These are phyloP conservation scores for Drosophila merina DNA, from an alignment of 2,888 invertebrate genomes.

Conservation along the genomic window DNA sequence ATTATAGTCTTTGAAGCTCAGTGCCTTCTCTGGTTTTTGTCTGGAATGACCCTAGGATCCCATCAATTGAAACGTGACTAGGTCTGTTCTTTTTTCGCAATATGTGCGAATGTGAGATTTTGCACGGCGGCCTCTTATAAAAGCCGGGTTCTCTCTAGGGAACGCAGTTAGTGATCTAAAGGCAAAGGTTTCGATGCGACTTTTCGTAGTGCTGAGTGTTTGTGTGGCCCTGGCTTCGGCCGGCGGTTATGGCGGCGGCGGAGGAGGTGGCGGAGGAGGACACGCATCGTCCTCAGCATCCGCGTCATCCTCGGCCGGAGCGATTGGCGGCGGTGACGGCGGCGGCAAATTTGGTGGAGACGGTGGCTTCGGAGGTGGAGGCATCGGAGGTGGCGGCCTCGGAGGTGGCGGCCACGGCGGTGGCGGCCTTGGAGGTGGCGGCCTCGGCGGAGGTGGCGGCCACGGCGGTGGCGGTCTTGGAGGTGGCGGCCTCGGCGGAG, in stretches of 20 bases:
- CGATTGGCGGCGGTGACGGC: conserved; percentile 17
- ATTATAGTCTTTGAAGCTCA: background rate
- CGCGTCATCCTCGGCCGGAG: conserved; percentile 11
- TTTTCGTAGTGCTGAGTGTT: conserved; percentile 69
- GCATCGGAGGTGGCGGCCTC: background rate
- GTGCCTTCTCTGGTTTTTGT: conserved; percentile 24
- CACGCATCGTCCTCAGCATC: conserved; percentile 48
- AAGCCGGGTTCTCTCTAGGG: conserved; percentile 45
- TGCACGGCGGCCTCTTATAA: conserved; percentile 51
- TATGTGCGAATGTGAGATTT: conserved; percentile 29
- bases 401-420: conserved; percentile 20
- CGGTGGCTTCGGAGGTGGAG: conserved; percentile 9
- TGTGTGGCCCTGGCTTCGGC: conserved; percentile 67
- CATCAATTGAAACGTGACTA: conserved; percentile 63
- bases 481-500: conserved; percentile 17
- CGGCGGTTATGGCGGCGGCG: conserved; percentile 62
- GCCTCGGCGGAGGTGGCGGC: background rate
- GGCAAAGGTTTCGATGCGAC: conserved; percentile 69
- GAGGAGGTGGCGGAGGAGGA: conserved; percentile 49
- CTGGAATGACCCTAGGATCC: conserved; percentile 59
- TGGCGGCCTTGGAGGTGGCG: conserved; percentile 20
- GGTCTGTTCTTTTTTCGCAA: conserved; percentile 36
- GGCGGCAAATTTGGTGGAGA: conserved; percentile 12
- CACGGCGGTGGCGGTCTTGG: conserved; percentile 1
- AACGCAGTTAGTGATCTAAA: conserved; percentile 55